Base-by-base conservation (phyloP, 1,140 invertebrate species). In the Bombus cullumanus region DNA sequence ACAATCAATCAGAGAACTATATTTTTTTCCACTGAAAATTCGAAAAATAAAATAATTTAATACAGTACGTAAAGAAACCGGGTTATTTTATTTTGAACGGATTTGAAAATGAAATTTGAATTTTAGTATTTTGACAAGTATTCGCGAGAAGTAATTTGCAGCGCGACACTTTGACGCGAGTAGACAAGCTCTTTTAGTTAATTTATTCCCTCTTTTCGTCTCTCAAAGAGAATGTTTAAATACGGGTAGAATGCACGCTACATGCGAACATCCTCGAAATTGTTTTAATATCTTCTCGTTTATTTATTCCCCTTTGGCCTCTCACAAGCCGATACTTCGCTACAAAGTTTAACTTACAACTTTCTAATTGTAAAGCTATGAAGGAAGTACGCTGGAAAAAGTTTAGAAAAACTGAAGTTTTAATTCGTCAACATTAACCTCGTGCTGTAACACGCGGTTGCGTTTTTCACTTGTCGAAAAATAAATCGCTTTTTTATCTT, bases 271-370 rank as follows among this genome's bases (percentile, higher is more conserved):
- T 37, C 34, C 31, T 28, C 31, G 53, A 39, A 59, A 76, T 76
- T 39, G 47, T 76, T 76, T 59, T 15, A 76, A 76, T 53, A 75
- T 12, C 39, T 28, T n/a, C 39, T 41, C 71, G 15, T 31, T 74
- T 47, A 74, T 43, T 47, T 47, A 74, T 53, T 74, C 31, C 41
- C 8, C n/a, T 47, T 12, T 74, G 9, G 15, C 41, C 6, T n/a
- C n/a, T 47, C 47, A 34, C 41, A 47, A 47, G 43, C 31, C 73
- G 31, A 34, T 74, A 25, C n/a, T 47, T 47, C 1, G 41, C 15
- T 4, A 74, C 39, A 31, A 53, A 74, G 10, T 34, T 53, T 34
- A 53, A 34, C 18, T 12, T 31, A 25, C 15, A 47, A 47, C 31
- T 41, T 74, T 34, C 31, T 47, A 74, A 74, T 74, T 34, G 22